Conservation (phyloP, 1,140 invertebrate genomes). For the Meloidogyne floridensis region DNA sequence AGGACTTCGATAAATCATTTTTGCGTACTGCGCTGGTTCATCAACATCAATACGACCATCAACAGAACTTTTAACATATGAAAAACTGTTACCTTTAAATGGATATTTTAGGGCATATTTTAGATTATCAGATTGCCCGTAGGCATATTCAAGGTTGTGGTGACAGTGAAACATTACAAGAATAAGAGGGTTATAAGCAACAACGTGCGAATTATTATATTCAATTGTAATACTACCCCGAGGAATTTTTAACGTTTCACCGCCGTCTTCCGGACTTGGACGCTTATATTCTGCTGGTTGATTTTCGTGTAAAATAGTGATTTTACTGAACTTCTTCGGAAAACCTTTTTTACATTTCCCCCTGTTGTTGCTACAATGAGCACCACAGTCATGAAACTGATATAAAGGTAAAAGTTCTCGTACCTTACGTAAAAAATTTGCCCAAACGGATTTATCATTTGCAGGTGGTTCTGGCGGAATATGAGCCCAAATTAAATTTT, state of each 20-base stretch:
- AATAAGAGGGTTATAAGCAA: background rate
- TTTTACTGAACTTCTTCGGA: background rate
- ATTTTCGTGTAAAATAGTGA: background rate
- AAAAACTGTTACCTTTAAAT: constrained; percentile 2
- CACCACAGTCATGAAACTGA: too few relatives aligned
- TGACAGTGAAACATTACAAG: background rate
- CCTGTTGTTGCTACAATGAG: too few relatives aligned
- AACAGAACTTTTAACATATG: background rate
- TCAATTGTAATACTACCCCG: background rate
- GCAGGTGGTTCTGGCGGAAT: too few relatives aligned
- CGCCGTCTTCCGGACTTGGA: background rate
- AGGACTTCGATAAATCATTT: too few relatives aligned
- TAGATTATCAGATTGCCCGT: background rate
- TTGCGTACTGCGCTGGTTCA: constrained; percentile 1
- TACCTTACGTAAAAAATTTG: too few relatives aligned
- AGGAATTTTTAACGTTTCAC: background rate
- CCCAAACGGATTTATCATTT: too few relatives aligned
- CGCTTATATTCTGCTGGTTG: background rate
- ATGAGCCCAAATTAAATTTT: too few relatives aligned
- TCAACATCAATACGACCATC: background rate
- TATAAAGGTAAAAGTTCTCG: too few relatives aligned
- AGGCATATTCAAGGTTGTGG: background rate
- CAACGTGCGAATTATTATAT: constrained; percentile 1
- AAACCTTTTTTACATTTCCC: background rate
- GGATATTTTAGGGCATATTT: constrained; percentile 14